A percentile compares a stretch with the other conserved stretches of the same genome.
phyloP scores from a whole-genome alignment of 1,140 invertebrate species.

The Octopus bimaculoides region DNA sequence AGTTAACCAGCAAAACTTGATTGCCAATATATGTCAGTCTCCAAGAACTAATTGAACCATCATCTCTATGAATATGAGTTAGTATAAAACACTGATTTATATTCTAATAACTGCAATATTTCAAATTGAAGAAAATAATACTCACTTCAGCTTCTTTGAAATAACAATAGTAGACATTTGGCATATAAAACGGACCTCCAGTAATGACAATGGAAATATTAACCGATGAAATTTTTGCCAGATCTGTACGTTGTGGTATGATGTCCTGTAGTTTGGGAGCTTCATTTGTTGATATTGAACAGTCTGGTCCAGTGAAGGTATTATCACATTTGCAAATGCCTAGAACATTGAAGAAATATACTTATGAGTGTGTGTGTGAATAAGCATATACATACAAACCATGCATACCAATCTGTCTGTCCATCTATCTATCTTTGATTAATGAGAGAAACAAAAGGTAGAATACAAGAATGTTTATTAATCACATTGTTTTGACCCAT shows the following conservation, averaged over 20 bases:
- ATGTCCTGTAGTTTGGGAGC: constrained; percentile 16
- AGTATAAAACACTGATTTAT: too few relatives aligned
- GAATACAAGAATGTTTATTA: too few relatives aligned
- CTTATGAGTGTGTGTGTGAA: too few relatives aligned
- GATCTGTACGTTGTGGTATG: background rate
- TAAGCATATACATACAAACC: too few relatives aligned
- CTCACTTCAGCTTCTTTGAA: background rate
- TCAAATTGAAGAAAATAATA: background rate
- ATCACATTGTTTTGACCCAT: too few relatives aligned
- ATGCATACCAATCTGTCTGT: too few relatives aligned
- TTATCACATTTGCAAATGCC: constrained; percentile 29
- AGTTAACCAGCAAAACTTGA: too few relatives aligned
- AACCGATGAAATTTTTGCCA: background rate
- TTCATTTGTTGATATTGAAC: constrained; percentile 21
- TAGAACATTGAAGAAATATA: constrained; percentile 17
- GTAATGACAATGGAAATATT: background rate
- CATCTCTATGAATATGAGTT: too few relatives aligned
- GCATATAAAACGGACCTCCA: background rate
- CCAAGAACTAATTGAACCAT: too few relatives aligned
- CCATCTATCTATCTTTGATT: too few relatives aligned
- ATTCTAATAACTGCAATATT: background rate
- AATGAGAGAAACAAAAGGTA: too few relatives aligned
- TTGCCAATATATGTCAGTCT: too few relatives aligned
- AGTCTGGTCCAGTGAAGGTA: constrained; percentile 32
- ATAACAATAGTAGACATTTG: background rate